These are phyloP conservation scores for Malurus elegans DNA, from an alignment of 2,113 vertebrate species.

Conservation along the genomic window DNA sequence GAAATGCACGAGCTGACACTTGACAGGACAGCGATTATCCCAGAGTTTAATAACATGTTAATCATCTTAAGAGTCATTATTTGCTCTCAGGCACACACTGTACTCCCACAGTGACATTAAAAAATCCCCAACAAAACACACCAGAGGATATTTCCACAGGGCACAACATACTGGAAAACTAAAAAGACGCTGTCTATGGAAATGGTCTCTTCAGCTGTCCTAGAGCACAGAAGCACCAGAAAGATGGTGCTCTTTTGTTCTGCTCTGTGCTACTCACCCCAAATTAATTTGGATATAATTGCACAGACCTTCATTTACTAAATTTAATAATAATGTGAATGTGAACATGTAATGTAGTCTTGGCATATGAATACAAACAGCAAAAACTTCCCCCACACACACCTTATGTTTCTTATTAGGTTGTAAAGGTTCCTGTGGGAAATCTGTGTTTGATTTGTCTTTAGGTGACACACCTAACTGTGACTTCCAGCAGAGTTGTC, in stretches of 20 bases:
- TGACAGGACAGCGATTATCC: slow-evolving; percentile 53
- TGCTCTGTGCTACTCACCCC: background rate
- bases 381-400: background rate
- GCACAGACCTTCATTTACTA: background rate
- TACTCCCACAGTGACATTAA: background rate
- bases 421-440: background rate
- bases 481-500: background rate
- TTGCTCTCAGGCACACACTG: background rate
- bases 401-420: background rate
- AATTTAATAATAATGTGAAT: background rate
- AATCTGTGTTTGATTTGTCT: background rate
- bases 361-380: background rate
- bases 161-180: background rate
- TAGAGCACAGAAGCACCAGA: background rate
- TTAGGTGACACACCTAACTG: background rate
- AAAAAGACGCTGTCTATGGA: background rate
- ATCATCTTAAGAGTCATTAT: slow-evolving; percentile 45
- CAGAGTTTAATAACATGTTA: slow-evolving; percentile 55
- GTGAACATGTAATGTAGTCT: background rate
- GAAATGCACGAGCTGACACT: slow-evolving; percentile 24
- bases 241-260: background rate
- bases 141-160: background rate
- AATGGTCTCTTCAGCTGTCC: background rate
- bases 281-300: background rate
- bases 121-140: background rate